Evolutionary conservation across 2,797 vertebrate species (phyloP).

Genomic region (Rhincodon typus): DNA sequence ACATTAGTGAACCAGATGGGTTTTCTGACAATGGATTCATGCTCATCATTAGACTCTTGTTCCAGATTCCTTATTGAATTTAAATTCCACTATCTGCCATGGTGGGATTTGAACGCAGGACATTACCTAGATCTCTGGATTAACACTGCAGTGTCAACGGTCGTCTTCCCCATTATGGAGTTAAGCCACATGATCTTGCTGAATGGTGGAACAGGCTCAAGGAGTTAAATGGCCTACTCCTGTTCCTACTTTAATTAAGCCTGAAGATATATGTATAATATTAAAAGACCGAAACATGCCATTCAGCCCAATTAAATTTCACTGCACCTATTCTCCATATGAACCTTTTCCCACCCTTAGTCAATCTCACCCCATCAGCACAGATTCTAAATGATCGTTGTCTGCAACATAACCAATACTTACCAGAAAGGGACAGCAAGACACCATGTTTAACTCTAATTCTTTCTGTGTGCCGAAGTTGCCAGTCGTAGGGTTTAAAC

Average conservation of each 20-base stretch:
- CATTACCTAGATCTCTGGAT: too few species aligned
- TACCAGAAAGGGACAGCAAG: slow-evolving; percentile 77
- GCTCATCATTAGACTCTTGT: too few species aligned
- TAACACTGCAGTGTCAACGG: too few species aligned
- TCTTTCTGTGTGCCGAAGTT: slow-evolving; percentile 74
- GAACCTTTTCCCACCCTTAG: not conserved
- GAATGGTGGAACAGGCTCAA: too few species aligned
- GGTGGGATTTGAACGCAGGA: too few species aligned
- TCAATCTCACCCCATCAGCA: not conserved
- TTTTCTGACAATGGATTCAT: too few species aligned
- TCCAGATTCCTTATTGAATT: too few species aligned
- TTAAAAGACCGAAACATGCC: not conserved
- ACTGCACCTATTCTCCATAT: not conserved
- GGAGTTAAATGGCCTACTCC: too few species aligned
- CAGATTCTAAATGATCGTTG: not conserved
- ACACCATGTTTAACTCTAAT: slow-evolving; percentile 60
- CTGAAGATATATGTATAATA: not conserved
- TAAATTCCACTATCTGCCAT: too few species aligned
- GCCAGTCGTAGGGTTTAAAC: slow-evolving; percentile 52
- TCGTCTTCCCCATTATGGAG: too few species aligned
- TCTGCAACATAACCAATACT: slow-evolving; percentile 42
- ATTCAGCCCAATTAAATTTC: not conserved
- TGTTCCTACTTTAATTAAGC: not conserved
- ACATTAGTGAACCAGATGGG: too few species aligned
- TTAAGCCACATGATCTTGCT: too few species aligned